Conservation (phyloP, 2,113 vertebrate species). For the Alaudala cheleensis region DNA sequence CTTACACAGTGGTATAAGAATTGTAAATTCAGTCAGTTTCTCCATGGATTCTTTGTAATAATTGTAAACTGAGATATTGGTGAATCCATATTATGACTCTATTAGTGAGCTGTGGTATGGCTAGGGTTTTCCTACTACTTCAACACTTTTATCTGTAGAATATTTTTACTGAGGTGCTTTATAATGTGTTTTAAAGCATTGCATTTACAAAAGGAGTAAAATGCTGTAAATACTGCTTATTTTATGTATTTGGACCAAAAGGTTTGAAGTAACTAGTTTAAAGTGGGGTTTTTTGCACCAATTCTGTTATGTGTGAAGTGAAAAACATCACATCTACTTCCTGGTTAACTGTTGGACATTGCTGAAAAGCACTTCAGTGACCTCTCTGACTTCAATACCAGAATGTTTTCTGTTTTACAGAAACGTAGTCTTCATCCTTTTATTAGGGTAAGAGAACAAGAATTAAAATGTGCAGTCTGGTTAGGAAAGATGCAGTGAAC, state of each 20-base stretch:
- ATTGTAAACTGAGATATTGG: conserved; percentile 62
- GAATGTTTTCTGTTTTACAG: conserved; percentile 29
- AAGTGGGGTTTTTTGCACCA: conserved; percentile 72
- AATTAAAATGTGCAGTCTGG: conserved; percentile 50
- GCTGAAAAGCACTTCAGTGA: conserved; percentile 58
- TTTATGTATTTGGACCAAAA: conserved; percentile 86
- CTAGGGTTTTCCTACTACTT: conserved; percentile 79
- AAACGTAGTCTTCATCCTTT: conserved; percentile 57
- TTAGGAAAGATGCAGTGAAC: conserved; percentile 55
- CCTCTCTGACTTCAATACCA: conserved; percentile 57
- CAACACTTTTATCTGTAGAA: conserved; percentile 84
- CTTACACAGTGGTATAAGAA: conserved; percentile 53
- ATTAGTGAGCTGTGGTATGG: conserved; percentile 78
- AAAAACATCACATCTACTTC: conserved; percentile 70
- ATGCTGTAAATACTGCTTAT: conserved; percentile 86
- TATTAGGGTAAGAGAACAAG: conserved; percentile 29
- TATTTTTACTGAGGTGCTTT: conserved; percentile 88
- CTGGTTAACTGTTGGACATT: conserved; percentile 56
- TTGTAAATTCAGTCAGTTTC: conserved; percentile 60
- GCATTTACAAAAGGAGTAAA: conserved; percentile 78
- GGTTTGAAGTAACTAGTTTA: conserved; percentile 72
- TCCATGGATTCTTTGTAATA: conserved; percentile 70
- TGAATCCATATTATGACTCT: conserved; percentile 77
- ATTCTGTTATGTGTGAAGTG: conserved; percentile 70
- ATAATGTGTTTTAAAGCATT: conserved; percentile 87